These are phyloP conservation scores for Drosophila merina DNA, from an alignment of 2,888 invertebrate species.

Conservation along the genomic window DNA sequence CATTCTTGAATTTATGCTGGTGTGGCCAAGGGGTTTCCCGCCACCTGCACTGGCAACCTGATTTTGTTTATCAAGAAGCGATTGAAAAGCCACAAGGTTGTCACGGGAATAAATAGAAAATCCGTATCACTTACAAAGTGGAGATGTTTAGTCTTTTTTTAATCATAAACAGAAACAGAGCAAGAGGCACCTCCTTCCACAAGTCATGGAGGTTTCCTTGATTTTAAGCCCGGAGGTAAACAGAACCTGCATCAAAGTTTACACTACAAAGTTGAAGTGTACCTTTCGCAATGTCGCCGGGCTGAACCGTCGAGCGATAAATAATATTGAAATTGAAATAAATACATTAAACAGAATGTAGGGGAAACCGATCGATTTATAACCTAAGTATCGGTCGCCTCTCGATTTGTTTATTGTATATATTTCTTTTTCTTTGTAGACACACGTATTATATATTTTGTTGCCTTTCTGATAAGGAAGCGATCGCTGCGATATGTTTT, in stretches of 20 bases:
- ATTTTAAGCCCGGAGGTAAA: slow-evolving; percentile 11
- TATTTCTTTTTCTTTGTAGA: slow-evolving; percentile 50
- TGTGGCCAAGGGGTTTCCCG: slow-evolving; percentile 9
- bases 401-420: slow-evolving; percentile 56
- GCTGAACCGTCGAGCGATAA: slow-evolving; percentile 45
- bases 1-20: slow-evolving; percentile 34
- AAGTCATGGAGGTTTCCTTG: slow-evolving; percentile 1
- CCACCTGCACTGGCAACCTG: slow-evolving; percentile 1
- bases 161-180: slow-evolving; percentile 1
- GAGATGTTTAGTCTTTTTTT: neutral
- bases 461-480: slow-evolving; percentile 60
- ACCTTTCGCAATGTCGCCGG: slow-evolving; percentile 37
- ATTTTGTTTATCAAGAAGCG: slow-evolving; percentile 19
- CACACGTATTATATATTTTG: slow-evolving; percentile 31
- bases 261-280: slow-evolving; percentile 28
- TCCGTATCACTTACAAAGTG: neutral
- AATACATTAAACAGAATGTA: slow-evolving; percentile 70
- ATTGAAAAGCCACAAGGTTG: slow-evolving; percentile 7
- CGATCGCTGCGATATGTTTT: slow-evolving; percentile 69
- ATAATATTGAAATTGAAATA: slow-evolving; percentile 75
- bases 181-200: slow-evolving; percentile 12
- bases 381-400: slow-evolving; percentile 62
- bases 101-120: neutral
- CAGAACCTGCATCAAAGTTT: slow-evolving; percentile 39
- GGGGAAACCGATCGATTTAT: slow-evolving; percentile 72